Evolutionary conservation across 2,113 vertebrate species (phyloP).

Genomic region (Chaetodon trifascialis): DNA sequence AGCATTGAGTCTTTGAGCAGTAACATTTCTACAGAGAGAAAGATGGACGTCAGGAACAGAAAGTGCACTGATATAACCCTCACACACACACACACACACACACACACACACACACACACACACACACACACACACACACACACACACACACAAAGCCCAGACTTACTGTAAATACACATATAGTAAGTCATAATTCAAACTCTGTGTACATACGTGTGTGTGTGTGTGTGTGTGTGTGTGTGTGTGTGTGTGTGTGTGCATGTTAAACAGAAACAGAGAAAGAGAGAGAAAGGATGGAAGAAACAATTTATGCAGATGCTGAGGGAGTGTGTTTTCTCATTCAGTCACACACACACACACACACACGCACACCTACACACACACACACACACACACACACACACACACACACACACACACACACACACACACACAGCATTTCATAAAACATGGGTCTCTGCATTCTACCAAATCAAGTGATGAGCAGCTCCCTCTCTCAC

Average conservation of each 20-base stretch:
- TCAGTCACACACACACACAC: not conserved
- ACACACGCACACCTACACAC: no score
- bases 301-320: slow-evolving; percentile 33
- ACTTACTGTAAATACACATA: slow-evolving; percentile 42
- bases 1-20: not conserved
- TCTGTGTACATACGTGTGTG: not conserved
- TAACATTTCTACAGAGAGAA: slow-evolving; percentile 14
- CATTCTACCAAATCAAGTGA: slow-evolving; percentile 64
- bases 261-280: not conserved
- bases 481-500: slow-evolving; percentile 40
- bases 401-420: not conserved
- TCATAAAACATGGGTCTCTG: slow-evolving; percentile 47
- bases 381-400: not conserved
- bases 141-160: not conserved
- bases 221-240: not conserved
- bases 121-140: slow-evolving; percentile 3
- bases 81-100: not conserved
- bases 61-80: slow-evolving; percentile 30
- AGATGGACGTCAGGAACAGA: not conserved
- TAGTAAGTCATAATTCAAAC: slow-evolving; percentile 35
- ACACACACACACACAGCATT: not conserved
- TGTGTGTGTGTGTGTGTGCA: not conserved
- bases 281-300: not conserved
- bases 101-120: not conserved
- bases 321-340: slow-evolving; percentile 34